Conservation (phyloP, 1,140 invertebrate species). For the Drosophila miranda region DNA sequence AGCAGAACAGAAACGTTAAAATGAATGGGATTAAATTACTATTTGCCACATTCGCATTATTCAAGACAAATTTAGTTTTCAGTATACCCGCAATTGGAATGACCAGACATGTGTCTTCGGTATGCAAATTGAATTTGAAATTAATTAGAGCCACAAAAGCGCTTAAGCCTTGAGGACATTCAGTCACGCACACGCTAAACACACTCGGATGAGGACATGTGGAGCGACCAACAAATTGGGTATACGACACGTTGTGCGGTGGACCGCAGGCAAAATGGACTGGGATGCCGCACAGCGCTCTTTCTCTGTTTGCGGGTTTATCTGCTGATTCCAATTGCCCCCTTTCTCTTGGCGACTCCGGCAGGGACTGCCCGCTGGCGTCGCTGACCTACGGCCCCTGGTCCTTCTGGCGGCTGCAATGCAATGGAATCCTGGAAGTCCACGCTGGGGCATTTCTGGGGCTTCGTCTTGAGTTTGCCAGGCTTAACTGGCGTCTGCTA, state of each 20-base stretch:
- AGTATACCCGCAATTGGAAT: slow-evolving; percentile 3
- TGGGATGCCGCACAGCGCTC: neutral
- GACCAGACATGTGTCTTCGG: slow-evolving; percentile 31
- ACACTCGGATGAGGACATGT: neutral
- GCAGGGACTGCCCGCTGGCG: slow-evolving; percentile 3
- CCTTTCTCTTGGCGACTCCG: slow-evolving; percentile 45
- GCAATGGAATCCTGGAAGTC: slow-evolving; percentile 58
- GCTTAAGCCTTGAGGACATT: slow-evolving; percentile 43
- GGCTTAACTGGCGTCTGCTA: slow-evolving; percentile 71
- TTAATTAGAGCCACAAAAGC: slow-evolving; percentile 68
- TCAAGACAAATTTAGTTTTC: slow-evolving; percentile 1
- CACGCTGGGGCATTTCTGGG: slow-evolving; percentile 61
- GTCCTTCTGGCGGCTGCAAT: neutral
- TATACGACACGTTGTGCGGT: slow-evolving; percentile 53
- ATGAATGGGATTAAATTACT: neutral
- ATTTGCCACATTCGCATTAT: too few relatives aligned
- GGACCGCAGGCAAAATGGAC: slow-evolving; percentile 22
- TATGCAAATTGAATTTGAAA: slow-evolving; percentile 78
- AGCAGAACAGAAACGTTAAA: too few relatives aligned
- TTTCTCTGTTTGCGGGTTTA: slow-evolving; percentile 20
- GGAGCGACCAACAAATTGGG: slow-evolving; percentile 15
- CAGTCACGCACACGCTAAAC: neutral
- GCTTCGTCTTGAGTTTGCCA: slow-evolving; percentile 54
- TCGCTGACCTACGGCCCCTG: slow-evolving; percentile 4
- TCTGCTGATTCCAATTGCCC: slow-evolving; percentile 24